These are phyloP conservation scores for Copidosoma floridanum DNA, from an alignment of 1,140 invertebrate species.

Conservation along the genomic window DNA sequence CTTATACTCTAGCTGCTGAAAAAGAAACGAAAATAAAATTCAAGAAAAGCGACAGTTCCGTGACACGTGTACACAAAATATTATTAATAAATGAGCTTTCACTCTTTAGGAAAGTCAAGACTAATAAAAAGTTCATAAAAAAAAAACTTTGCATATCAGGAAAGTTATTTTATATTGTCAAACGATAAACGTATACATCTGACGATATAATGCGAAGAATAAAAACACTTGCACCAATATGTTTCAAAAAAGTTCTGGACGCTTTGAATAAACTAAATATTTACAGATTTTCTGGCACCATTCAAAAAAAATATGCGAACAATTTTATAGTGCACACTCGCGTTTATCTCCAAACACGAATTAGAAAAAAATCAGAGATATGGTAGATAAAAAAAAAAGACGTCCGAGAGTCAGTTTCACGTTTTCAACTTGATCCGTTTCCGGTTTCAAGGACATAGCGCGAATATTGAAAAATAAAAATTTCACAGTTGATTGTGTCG, in stretches of 20 bases:
- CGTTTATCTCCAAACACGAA: slow-evolving; percentile 2
- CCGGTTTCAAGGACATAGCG: slow-evolving; percentile 47
- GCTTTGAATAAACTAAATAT: background rate
- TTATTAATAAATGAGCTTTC: slow-evolving; percentile 39
- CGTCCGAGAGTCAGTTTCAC: slow-evolving; percentile 4
- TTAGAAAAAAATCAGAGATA: background rate
- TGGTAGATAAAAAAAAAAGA: background rate
- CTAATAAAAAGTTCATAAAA: slow-evolving; percentile 40
- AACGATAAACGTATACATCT: slow-evolving; percentile 8
- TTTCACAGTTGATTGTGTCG: slow-evolving; percentile 24
- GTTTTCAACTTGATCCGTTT: slow-evolving; percentile 38
- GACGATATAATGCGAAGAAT: background rate
- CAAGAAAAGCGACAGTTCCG: slow-evolving; percentile 26
- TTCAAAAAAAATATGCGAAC: background rate
- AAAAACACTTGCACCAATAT: background rate
- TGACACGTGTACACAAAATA: slow-evolving; percentile 24
- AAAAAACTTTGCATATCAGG: slow-evolving; percentile 46
- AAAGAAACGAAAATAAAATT: slow-evolving; percentile 26
- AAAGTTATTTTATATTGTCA: slow-evolving; percentile 37
- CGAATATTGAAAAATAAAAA: slow-evolving; percentile 37
- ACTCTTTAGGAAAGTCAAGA: slow-evolving; percentile 41
- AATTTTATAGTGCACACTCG: background rate
- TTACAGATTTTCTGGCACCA: background rate
- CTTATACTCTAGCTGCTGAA: background rate
- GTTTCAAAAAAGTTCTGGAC: slow-evolving; percentile 1